Evolutionary conservation across 2,113 vertebrate species (phyloP).

Genomic region (Ameiurus melas): DNA sequence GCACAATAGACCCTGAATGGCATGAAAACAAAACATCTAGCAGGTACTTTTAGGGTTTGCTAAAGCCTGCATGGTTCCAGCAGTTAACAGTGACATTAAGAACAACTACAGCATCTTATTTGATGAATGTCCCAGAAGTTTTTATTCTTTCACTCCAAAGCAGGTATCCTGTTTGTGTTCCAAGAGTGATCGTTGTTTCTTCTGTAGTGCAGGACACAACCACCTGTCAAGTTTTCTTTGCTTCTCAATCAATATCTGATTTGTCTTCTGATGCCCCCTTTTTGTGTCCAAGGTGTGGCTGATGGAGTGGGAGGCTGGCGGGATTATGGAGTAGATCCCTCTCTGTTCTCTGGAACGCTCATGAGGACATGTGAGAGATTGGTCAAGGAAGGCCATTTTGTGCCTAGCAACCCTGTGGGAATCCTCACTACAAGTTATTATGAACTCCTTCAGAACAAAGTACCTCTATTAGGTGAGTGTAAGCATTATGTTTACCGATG

Average conservation of each 20-base stretch:
- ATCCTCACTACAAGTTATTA: slow-evolving; percentile 95
- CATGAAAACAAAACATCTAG: not conserved
- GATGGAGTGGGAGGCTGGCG: slow-evolving; percentile 98
- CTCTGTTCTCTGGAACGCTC: slow-evolving; percentile 97
- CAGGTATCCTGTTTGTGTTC: not conserved
- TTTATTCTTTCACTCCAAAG: slow-evolving; percentile 1
- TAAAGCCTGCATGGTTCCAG: not conserved
- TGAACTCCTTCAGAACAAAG: slow-evolving; percentile 98
- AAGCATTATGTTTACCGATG: not conserved
- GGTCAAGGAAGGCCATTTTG: slow-evolving; percentile 94
- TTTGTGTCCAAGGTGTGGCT: slow-evolving; percentile 81
- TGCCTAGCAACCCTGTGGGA: slow-evolving; percentile 90
- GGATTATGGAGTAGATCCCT: slow-evolving; percentile 97
- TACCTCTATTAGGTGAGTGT: slow-evolving; percentile 91
- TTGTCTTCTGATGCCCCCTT: not conserved
- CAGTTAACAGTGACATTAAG: not conserved
- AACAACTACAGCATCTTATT: not conserved
- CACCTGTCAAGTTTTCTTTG: not conserved
- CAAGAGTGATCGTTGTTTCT: not conserved
- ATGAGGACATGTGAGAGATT: slow-evolving; percentile 96
- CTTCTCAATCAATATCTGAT: not conserved
- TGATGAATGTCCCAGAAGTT: not conserved
- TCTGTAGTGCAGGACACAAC: not conserved
- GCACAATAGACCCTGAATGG: not conserved
- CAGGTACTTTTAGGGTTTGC: not conserved